Conservation (phyloP, 2,888 invertebrate genomes). For the Ectobius pallidus region DNA sequence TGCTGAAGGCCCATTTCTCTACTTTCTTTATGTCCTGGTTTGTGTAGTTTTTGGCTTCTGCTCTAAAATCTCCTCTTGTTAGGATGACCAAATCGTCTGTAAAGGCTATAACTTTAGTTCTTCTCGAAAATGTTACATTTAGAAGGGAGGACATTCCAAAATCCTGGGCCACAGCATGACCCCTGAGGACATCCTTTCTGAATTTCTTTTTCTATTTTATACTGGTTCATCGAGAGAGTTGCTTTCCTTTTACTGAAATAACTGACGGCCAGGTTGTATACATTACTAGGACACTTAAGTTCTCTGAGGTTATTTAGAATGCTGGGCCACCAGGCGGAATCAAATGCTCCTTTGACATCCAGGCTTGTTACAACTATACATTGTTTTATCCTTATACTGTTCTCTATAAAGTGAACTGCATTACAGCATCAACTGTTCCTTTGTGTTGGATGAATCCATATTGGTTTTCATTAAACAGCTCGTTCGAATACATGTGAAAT, state of each 20-base stretch:
- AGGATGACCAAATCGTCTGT: neutral
- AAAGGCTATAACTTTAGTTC: neutral
- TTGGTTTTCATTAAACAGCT: neutral
- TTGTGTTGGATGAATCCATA: neutral
- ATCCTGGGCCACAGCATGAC: neutral
- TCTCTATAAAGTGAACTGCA: neutral
- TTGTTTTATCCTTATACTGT: neutral
- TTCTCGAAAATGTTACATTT: neutral
- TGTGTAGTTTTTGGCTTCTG: neutral
- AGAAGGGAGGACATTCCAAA: neutral
- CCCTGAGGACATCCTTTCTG: neutral
- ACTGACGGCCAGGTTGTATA: too few relatives aligned
- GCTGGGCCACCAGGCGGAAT: too few relatives aligned
- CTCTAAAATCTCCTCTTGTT: neutral
- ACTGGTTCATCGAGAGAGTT: neutral
- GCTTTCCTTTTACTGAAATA: neutral
- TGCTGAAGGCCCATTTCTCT: neutral
- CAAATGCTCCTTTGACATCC: too few relatives aligned
- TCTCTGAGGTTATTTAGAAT: too few relatives aligned
- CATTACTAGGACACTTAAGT: too few relatives aligned
- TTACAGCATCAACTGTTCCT: neutral
- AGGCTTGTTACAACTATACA: too few relatives aligned
- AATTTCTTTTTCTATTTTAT: neutral
- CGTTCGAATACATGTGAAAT: neutral
- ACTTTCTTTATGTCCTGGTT: neutral